phyloP scores from a whole-genome alignment of 2,888 invertebrate species.

The Callyntrura guangdongensis region DNA sequence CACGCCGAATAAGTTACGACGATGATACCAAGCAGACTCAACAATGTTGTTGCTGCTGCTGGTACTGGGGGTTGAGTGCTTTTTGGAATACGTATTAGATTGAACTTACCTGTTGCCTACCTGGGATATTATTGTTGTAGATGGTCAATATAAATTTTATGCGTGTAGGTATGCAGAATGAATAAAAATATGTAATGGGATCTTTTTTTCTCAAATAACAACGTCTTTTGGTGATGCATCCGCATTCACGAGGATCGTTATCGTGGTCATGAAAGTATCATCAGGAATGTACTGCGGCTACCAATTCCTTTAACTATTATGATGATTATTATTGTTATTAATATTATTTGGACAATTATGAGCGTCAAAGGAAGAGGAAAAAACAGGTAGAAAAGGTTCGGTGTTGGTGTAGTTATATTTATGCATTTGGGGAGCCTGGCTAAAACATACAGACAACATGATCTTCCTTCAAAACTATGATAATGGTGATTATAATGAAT shows the following conservation, averaged over 20 bases:
- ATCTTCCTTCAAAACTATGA: constrained; percentile 43
- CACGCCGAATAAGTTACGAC: constrained; percentile 39
- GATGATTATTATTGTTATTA: constrained; percentile 45
- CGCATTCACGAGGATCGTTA: constrained; percentile 60
- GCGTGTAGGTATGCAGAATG: not conserved
- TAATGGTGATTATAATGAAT: constrained; percentile 50
- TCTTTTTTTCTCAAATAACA: constrained; percentile 46
- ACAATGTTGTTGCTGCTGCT: not conserved
- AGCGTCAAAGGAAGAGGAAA: constrained; percentile 4
- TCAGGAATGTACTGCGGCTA: constrained; percentile 73
- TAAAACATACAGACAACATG: constrained; percentile 33
- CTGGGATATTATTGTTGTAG: no score
- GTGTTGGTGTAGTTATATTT: no score
- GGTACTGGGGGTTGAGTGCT: not conserved
- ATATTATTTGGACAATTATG: constrained; percentile 57
- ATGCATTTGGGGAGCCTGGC: not conserved
- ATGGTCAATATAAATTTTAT: not conserved
- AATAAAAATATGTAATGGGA: constrained; percentile 51
- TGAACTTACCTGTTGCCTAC: not conserved
- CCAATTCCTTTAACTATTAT: constrained; percentile 66
- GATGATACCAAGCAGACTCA: no score
- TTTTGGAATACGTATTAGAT: not conserved
- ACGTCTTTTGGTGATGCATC: constrained; percentile 40
- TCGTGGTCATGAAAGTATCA: constrained; percentile 59
- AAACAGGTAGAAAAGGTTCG: constrained; percentile 35